Evolutionary conservation across 2,888 invertebrate genomes (phyloP), one percentile per base, ranked within the genome.

Genomic region (Thymelicus sylvestris): DNA sequence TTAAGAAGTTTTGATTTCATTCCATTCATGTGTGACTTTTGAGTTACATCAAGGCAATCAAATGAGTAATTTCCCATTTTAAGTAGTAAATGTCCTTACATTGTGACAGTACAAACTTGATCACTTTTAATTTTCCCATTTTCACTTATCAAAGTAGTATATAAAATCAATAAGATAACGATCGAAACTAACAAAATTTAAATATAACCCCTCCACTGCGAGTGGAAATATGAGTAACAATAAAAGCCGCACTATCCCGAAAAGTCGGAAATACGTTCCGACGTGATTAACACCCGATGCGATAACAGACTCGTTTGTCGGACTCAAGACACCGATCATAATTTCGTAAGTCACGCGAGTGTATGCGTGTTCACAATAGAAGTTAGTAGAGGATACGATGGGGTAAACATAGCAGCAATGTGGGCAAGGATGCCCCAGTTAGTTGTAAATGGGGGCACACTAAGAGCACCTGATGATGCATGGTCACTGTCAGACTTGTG

Each of bases 231-330:
- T 48, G 44, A 62, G 47, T 59, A 62, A 55, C 24, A 62, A 48
- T 48, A 57, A 63, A 63, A 63, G 10, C 24, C 44, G n/a, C 47
- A 64, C 39, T 69, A 59, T 69, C 64, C 69, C 59, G n/a, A 59
- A 69, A 57, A 64, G 47, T 64, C 63, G 69, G 69, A 69, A 69
- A 69, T 64, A 64, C 48, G 64, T 69, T 64, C 64, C 59, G 48
- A 64, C 69, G 59, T 69, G 8, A 69, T 69, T 69, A 69, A 69
- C 69, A 69, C 69, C 64, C 69, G 64, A 69, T 64, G 69, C 69
- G 69, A 69, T 69, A 69, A 59, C 57, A n/a, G 64, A 7, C 63
- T 69, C 57, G 64, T 64, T 59, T 63, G 48, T 68, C 62, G 19
- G 44, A 68, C 61, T 24, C 62, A 68, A 62, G 62, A 68, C 68